Conservation (phyloP, 2,113 vertebrate species). For the Glareola pratincola region DNA sequence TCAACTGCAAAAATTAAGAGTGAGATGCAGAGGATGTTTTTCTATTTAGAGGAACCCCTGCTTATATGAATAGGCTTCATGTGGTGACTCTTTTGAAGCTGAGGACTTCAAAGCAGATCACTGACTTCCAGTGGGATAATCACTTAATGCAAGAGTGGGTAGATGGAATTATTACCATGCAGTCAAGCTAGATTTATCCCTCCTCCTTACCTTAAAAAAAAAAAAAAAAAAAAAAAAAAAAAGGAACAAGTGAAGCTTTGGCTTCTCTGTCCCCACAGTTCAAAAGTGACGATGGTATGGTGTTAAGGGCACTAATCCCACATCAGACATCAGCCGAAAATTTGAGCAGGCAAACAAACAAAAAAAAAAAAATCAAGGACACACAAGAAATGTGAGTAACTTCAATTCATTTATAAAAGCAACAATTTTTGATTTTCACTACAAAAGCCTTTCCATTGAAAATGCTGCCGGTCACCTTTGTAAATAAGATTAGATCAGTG, state of each 20-base stretch:
- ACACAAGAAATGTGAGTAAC: neutral
- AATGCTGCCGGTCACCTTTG: neutral
- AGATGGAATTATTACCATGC: conserved; percentile 68
- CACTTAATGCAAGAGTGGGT: conserved; percentile 64
- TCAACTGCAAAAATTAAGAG: conserved; percentile 66
- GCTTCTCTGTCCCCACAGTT: neutral
- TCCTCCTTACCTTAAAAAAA: neutral
- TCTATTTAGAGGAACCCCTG: conserved; percentile 58
- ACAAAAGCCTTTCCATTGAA: neutral
- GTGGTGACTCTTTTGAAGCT: conserved; percentile 68
- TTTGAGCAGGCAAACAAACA: neutral
- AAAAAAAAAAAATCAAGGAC: neutral
- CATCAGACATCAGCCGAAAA: neutral
- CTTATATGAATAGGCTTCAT: conserved; percentile 67
- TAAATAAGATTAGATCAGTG: neutral
- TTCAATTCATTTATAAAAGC: neutral
- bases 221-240: too few species aligned
- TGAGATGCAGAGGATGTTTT: conserved; percentile 59
- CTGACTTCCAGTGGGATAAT: conserved; percentile 69
- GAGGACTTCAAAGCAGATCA: conserved; percentile 71
- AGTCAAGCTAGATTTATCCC: conserved; percentile 52
- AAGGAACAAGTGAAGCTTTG: neutral
- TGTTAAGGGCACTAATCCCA: neutral
- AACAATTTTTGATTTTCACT: neutral
- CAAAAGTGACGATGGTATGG: neutral